Evolutionary conservation across 64 coral and sea anemone species (phyloP).

Genomic region (Pocillopora damicornis): DNA sequence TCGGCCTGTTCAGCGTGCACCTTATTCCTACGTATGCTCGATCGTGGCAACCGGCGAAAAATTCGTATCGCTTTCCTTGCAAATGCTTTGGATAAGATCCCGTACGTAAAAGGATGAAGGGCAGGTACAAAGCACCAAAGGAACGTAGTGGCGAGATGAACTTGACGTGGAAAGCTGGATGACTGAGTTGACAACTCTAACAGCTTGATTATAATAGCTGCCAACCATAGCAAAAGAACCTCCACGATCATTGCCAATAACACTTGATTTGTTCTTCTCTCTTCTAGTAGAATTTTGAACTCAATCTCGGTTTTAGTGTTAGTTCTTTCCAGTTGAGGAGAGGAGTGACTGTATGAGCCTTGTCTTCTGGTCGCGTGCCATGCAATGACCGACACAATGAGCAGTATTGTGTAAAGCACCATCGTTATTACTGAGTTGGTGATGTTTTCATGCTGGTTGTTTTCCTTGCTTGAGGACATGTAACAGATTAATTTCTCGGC

Average conservation of each 20-base stretch:
- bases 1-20: constrained; percentile 13
- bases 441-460: neutral
- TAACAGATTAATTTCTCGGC: neutral
- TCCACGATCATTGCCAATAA: neutral
- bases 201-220: constrained; percentile 9
- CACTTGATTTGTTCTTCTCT: constrained; percentile 19
- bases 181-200: neutral
- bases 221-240: constrained; percentile 7
- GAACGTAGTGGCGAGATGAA: constrained; percentile 19
- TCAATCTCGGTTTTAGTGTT: neutral
- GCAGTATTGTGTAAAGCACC: neutral
- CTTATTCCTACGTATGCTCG: neutral
- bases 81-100: neutral
- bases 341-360: neutral
- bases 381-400: neutral
- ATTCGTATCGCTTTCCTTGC: neutral
- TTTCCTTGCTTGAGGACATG: neutral
- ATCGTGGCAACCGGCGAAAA: neutral
- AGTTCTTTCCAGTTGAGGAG: neutral
- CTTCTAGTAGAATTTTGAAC: neutral
- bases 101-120: neutral
- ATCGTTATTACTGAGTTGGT: neutral
- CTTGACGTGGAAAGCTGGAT: neutral
- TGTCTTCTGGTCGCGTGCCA: neutral
- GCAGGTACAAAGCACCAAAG: constrained; percentile 4